Evolutionary conservation across 2,113 vertebrate species (phyloP).

Genomic region (Neopipo cinnamomea): DNA sequence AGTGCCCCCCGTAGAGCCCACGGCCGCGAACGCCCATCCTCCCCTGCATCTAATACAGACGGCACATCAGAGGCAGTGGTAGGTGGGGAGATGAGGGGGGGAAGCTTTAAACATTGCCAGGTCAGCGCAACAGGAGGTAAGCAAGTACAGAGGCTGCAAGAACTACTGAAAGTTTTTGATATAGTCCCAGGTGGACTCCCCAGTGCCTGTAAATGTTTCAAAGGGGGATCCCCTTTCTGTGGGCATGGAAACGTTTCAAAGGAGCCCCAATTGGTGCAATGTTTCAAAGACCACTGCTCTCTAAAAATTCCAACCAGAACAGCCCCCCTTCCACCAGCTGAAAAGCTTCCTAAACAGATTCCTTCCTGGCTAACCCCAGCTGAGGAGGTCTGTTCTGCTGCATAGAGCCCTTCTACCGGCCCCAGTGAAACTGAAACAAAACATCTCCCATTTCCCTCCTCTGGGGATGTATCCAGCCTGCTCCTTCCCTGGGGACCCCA

Average conservation of each 20-base stretch:
- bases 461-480: slow-evolving; percentile 31
- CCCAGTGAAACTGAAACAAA: slow-evolving; percentile 30
- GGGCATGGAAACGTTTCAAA: slow-evolving; percentile 57
- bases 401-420: neutral
- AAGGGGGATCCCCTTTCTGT: slow-evolving; percentile 32
- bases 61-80: slow-evolving; percentile 1
- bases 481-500: neutral
- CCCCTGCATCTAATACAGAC: neutral
- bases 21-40: neutral
- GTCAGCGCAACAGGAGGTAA: slow-evolving; percentile 42
- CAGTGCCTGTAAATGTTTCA: slow-evolving; percentile 45
- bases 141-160: slow-evolving; percentile 34
- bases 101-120: slow-evolving; percentile 32
- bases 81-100: neutral
- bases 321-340: neutral
- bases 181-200: slow-evolving; percentile 37
- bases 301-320: neutral
- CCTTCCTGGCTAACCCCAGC: neutral
- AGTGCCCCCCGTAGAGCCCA: neutral
- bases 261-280: neutral
- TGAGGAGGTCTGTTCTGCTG: slow-evolving; percentile 1
- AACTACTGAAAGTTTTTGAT: slow-evolving; percentile 43
- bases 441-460: slow-evolving; percentile 7
- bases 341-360: slow-evolving; percentile 53
- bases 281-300: slow-evolving; percentile 45